Evolutionary conservation across 2,113 vertebrate genomes (phyloP), one percentile per base, ranked within the genome.

Genomic region (Megaleporinus macrocephalus): DNA sequence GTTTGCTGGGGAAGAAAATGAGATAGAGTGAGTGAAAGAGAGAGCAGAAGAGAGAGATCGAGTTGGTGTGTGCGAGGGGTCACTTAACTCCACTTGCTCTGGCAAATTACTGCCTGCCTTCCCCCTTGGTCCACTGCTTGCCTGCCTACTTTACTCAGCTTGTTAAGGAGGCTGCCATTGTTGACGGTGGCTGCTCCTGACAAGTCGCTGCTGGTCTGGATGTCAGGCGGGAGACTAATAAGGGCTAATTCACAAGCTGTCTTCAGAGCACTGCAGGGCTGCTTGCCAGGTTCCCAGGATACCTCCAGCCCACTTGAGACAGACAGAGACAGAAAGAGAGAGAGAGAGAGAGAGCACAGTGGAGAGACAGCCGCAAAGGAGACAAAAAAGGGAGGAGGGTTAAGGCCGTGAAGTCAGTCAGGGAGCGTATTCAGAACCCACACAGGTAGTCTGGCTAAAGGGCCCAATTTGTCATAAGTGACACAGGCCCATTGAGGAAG

Each of bases 261-360:
- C 79, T 84, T 81, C 77, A 75, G 78, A 78, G 82, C 81, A 78
- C 81, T 36, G 53, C 73, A 71, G 80, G 73, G 79, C 83, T 66
- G 68, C 41, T 78, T 72, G 84, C 87, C 83, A 87, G 84, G 80
- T 87, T 89, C 87, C 88, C 88, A 89, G 87, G 87, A 87, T 81
- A 83, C 82, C 84, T 83, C 72, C 74, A 65, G 73, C 59, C 76
- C 83, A 87, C 85, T 85, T 84, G 82, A 86, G 77, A 86, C 78
- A 73, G 79, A 79, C 55, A 68, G 24, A 66, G 22, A 78, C 61
- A 55, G 73, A 81, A 75, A 85, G 72, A 80, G 79, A 74, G 81
- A 77, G 71, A 68, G 76, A 85, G 72, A 80, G 79, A 74, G 81
- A 77, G 71, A 68, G 76, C 57, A 81, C 49, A 80, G 79, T 51